These are phyloP conservation scores for Noctilio leporinus DNA, from an alignment of 2,113 vertebrate species.

Conservation along the genomic window DNA sequence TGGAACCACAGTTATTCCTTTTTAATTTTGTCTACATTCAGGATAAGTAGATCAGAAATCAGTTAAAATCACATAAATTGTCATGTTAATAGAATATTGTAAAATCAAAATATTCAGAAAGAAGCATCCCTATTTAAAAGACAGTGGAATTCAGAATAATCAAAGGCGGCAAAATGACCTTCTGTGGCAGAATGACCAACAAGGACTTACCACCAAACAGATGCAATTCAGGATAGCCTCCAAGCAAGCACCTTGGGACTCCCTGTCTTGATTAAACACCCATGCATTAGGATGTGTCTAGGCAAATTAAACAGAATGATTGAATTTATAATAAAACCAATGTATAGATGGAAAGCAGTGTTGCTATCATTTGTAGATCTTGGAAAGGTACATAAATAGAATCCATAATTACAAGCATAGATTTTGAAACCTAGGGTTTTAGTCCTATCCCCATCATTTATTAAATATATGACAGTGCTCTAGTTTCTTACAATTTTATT, in stretches of 20 bases:
- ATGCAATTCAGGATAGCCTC: neutral
- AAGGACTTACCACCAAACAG: neutral
- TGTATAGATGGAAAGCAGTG: neutral
- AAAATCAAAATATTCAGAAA: neutral
- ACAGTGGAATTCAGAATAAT: neutral
- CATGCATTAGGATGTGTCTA: neutral
- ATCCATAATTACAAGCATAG: neutral
- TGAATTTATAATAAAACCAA: neutral
- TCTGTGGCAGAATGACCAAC: neutral
- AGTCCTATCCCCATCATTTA: too few species aligned
- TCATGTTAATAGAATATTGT: neutral
- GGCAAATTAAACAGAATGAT: neutral
- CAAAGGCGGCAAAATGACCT: neutral
- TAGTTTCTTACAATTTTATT: neutral
- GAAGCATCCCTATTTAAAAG: neutral
- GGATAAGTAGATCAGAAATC: neutral
- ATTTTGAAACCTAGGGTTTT: neutral
- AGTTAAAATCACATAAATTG: neutral
- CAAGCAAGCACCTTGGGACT: neutral
- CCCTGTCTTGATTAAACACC: neutral
- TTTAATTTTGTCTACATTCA: neutral
- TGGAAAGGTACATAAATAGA: neutral
- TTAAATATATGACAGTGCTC: neutral
- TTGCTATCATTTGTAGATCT: neutral
- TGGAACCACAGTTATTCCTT: neutral